Base-by-base conservation (phyloP, 2,113 vertebrate species). In the Pseudorectes ferrugineus region DNA sequence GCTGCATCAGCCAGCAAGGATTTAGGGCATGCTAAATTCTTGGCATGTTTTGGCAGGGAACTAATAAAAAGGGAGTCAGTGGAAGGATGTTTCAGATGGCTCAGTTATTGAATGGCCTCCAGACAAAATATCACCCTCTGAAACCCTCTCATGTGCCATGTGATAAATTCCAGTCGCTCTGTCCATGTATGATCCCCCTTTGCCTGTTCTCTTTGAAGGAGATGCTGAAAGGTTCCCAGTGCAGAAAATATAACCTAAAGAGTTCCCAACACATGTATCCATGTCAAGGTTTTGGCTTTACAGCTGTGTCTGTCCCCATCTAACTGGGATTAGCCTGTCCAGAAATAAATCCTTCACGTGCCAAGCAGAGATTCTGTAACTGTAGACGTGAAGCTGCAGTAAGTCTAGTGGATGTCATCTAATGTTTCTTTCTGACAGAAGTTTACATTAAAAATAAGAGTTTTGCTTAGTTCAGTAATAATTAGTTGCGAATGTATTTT, bases 81-180 rank as follows among this genome's bases (percentile, higher is more conserved):
- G 55, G 58, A 71, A 77, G 40, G 61, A 40, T 63, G 26, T 85
- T 96, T 94, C 45, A n/a, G 65, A 55, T 93, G 22, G 5, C 40
- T 90, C 35, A 74, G 38, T 46, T 77, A 29, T 33, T 55, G 52
- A 85, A 48, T 67, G 74, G 22, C 43, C 59, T 89, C 70, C 48
- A 51, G 33, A 10, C 12, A 81, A 63, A 91, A 67, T 40, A 68
- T 1, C 24, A 62, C 33, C 31, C 59, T 58, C 55, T 38, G 55
- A 81, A 87, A 74, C 35, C 21, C 11, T 52, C 61, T 66, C 0
- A 0, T 49, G 38, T 71, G n/a, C 5, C 1, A 6, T 1, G 49
- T 2, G 1, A 11, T 35, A 51, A 46, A 68, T 93, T 78, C 57
- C 20, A 0, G 12, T 54, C 48, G 5, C 26, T 67, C 24, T 74